Percentiles rank a stretch among this genome's conserved stretches.
phyloP scores from a whole-genome alignment of 2,113 vertebrate species.

The Piaya cayana region DNA sequence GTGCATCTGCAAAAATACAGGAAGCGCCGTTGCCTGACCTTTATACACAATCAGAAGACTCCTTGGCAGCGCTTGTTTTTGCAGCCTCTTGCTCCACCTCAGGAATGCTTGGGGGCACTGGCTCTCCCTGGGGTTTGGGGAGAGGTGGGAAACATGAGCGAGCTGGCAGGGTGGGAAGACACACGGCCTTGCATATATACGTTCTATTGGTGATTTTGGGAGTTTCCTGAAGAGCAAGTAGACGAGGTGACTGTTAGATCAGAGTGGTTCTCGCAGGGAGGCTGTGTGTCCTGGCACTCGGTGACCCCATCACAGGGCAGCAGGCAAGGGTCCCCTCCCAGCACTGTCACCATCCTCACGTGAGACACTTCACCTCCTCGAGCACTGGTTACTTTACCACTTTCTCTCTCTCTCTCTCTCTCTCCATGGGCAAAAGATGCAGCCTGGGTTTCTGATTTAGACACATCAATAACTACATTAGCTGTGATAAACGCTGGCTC shows the following conservation, averaged over 20 bases:
- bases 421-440: background rate
- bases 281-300: background rate
- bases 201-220: background rate
- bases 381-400: background rate
- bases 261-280: background rate
- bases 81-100: constrained; percentile 10
- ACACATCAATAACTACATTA: background rate
- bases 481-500: background rate
- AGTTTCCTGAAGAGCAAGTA: background rate
- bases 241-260: background rate
- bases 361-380: background rate
- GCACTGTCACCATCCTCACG: background rate
- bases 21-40: constrained; percentile 62
- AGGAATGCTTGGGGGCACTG: background rate
- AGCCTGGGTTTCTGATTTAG: background rate
- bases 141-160: background rate
- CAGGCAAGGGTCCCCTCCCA: background rate
- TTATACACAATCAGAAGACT: constrained; percentile 30
- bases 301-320: background rate
- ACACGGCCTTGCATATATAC: background rate
- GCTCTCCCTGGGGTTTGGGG: background rate
- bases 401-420: background rate
- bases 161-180: background rate
- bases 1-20: constrained; percentile 33
- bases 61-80: constrained; percentile 40